A percentile compares a stretch with the other conserved stretches of the same genome.
Evolutionary conservation across 2,888 invertebrate species (phyloP).

Genomic region (Latheticus oryzae): DNA sequence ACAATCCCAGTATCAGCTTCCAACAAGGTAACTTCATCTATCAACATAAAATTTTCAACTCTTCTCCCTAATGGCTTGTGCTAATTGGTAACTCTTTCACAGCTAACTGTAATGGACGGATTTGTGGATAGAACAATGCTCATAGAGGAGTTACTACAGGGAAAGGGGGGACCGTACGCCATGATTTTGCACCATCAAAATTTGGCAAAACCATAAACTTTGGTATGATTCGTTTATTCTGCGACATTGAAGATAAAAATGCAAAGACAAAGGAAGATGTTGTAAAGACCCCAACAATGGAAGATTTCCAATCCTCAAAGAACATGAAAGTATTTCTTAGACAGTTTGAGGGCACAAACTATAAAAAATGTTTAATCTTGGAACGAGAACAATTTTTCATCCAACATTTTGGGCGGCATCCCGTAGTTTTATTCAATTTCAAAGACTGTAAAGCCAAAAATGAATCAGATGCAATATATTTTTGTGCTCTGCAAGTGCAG

Average conservation of each 20-base stretch:
- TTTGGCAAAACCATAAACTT: constrained; percentile 27
- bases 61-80: constrained; percentile 19
- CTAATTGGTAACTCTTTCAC: constrained; percentile 24
- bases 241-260: constrained; percentile 28
- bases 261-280: constrained; percentile 29
- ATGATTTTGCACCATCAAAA: constrained; percentile 29
- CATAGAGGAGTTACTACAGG: constrained; percentile 22
- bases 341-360: constrained; percentile 22
- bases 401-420: constrained; percentile 31
- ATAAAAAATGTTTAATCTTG: constrained; percentile 26
- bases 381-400: constrained; percentile 29
- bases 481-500: constrained; percentile 13
- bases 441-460: constrained; percentile 16
- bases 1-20: constrained; percentile 22
- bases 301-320: constrained; percentile 15
- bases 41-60: constrained; percentile 27
- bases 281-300: constrained; percentile 22
- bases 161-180: constrained; percentile 8
- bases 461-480: constrained; percentile 12
- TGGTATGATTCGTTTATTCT: constrained; percentile 26
- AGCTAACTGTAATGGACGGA: constrained; percentile 17
- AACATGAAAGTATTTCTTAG: constrained; percentile 31
- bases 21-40: constrained; percentile 23
- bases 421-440: constrained; percentile 25
- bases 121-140: constrained; percentile 26